Conservation (phyloP, 1,140 invertebrate genomes). For the Heliconius eleuchia region DNA sequence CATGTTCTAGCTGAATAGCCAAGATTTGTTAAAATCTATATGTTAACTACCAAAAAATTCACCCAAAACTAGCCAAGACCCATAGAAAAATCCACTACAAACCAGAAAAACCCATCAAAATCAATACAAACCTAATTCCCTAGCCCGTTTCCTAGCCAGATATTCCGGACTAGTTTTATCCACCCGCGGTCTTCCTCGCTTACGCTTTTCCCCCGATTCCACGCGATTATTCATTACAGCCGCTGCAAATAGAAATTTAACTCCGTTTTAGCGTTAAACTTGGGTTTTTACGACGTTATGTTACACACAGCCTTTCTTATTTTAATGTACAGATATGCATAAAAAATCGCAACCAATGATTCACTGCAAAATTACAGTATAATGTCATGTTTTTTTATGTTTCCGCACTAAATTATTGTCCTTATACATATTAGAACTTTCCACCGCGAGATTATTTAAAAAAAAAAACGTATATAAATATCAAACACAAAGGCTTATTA, state of each 20-base stretch:
- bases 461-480: neutral
- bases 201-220: slow-evolving; percentile 59
- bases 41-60: neutral
- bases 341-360: slow-evolving; percentile 1
- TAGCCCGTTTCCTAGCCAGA: slow-evolving; percentile 59
- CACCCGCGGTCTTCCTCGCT: slow-evolving; percentile 62
- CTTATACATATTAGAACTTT: neutral
- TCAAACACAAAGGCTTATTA: no score
- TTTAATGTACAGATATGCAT: neutral
- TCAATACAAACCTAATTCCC: slow-evolving; percentile 52
- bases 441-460: neutral
- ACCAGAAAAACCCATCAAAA: slow-evolving; percentile 13
- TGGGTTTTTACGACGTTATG: neutral
- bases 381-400: neutral
- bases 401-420: neutral
- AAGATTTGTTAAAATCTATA: neutral
- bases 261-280: neutral
- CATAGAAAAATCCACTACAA: neutral
- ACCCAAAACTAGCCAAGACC: slow-evolving; percentile 2
- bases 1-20: neutral
- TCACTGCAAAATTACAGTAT: neutral
- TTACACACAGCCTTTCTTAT: neutral
- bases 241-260: slow-evolving; percentile 39
- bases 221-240: slow-evolving; percentile 55
- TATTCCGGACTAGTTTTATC: slow-evolving; percentile 70